Percentiles rank a stretch among this genome's conserved stretches.
Evolutionary conservation across 35 echinoderm and acorn worm genomes (phyloP).

Genomic region (Diadema setosum): DNA sequence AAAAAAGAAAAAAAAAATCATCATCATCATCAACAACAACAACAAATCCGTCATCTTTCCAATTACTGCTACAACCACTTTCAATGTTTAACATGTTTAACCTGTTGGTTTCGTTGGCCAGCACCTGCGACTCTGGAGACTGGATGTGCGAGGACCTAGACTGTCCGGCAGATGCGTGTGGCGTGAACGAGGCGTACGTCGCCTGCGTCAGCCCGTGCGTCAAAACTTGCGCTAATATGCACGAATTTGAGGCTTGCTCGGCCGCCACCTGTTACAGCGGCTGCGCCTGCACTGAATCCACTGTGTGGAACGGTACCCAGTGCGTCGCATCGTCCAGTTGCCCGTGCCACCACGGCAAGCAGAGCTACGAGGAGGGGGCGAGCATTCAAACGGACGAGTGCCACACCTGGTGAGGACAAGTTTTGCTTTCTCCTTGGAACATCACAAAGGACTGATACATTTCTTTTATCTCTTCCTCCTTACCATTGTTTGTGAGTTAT

Average conservation of each 20-base stretch:
- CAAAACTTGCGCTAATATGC: slow-evolving; percentile 53
- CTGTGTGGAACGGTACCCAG: slow-evolving; percentile 1
- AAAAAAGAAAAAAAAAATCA: background rate
- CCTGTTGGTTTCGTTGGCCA: background rate
- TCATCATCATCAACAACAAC: background rate
- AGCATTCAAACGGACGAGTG: background rate
- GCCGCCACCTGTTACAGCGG: slow-evolving; percentile 27
- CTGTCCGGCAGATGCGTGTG: slow-evolving; percentile 38
- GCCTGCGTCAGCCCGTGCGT: slow-evolving; percentile 36
- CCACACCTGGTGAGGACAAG: slow-evolving; percentile 39
- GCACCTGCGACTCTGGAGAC: slow-evolving; percentile 29
- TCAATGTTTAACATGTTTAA: no score
- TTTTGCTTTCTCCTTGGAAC: no score
- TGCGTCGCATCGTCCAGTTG: slow-evolving; percentile 42
- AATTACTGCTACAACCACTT: no score
- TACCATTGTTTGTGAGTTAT: no score
- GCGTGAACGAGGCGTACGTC: slow-evolving; percentile 40
- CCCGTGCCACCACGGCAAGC: slow-evolving; percentile 62
- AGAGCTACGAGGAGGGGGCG: slow-evolving; percentile 7
- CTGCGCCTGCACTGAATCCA: slow-evolving; percentile 29
- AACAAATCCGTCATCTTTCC: no score
- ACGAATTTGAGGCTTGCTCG: slow-evolving; percentile 45
- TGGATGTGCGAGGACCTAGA: slow-evolving; percentile 47
- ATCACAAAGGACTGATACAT: no score
- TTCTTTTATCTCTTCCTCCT: no score